A percentile compares a stretch with the other conserved stretches of the same genome.
These are phyloP conservation scores for Gouania willdenowi DNA, from an alignment of 2,797 vertebrate genomes.

Conservation along the genomic window DNA sequence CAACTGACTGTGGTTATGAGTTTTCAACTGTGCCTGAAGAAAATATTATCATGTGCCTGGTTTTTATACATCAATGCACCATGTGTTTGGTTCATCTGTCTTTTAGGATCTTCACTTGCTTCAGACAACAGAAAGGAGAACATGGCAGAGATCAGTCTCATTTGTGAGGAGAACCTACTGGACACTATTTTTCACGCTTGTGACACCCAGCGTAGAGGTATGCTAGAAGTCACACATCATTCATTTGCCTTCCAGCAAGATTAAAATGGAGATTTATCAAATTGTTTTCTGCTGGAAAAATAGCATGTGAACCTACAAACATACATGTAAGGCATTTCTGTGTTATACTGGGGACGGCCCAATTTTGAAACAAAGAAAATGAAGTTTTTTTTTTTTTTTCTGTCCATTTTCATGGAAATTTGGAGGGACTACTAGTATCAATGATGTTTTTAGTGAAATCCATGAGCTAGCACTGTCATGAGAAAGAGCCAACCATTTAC, in stretches of 20 bases:
- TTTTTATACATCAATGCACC: too few species aligned
- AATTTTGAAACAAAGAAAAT: too few species aligned
- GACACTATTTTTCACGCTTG: slow-evolving; percentile 83
- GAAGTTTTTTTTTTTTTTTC: too few species aligned
- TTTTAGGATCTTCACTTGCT: slow-evolving; percentile 31
- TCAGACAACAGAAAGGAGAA: slow-evolving; percentile 47
- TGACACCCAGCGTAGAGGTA: slow-evolving; percentile 81
- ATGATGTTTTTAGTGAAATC: too few species aligned
- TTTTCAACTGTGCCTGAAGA: slow-evolving; percentile 20
- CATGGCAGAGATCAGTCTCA: slow-evolving; percentile 64
- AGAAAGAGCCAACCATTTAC: too few species aligned
- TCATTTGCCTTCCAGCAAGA: neutral
- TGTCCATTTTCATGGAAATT: too few species aligned
- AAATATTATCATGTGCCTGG: slow-evolving; percentile 42
- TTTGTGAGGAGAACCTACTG: slow-evolving; percentile 84
- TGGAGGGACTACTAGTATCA: too few species aligned
- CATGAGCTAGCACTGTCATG: too few species aligned
- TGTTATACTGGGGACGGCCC: too few species aligned
- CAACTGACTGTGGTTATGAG: too few species aligned
- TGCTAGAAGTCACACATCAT: neutral
- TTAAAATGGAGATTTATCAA: neutral
- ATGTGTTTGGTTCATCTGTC: neutral
- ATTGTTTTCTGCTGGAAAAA: neutral
- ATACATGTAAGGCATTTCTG: too few species aligned
- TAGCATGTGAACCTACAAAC: too few species aligned